Conservation (phyloP, 2,888 invertebrate genomes). For the Lasioglossum oenotherae region DNA sequence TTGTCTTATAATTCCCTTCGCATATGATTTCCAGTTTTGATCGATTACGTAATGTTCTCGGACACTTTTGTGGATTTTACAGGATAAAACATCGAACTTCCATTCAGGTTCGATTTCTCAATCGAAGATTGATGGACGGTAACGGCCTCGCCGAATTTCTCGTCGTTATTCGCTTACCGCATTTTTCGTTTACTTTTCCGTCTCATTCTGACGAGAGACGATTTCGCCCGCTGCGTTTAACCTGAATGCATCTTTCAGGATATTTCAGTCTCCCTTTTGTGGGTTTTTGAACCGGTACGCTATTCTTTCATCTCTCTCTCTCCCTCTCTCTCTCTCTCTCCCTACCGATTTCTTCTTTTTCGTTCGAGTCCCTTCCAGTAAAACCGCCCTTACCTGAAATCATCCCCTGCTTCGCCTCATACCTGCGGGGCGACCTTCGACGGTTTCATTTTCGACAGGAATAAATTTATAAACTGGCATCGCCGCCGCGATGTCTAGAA, state of each 20-base stretch:
- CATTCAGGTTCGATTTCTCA: constrained; percentile 28
- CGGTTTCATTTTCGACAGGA: constrained; percentile 40
- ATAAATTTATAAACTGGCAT: constrained; percentile 41
- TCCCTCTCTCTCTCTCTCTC: constrained; percentile 30
- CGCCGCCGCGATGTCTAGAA: not conserved
- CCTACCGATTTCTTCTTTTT: constrained; percentile 55
- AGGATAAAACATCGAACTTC: not conserved
- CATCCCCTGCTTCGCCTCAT: constrained; percentile 77
- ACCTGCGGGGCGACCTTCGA: constrained; percentile 63
- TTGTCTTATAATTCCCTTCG: not conserved
- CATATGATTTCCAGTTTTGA: not conserved
- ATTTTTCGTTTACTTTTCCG: constrained; percentile 36
- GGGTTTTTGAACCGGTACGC: constrained; percentile 81
- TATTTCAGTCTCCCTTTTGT: constrained; percentile 82
- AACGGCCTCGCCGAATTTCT: constrained; percentile 47
- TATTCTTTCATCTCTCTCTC: constrained; percentile 71
- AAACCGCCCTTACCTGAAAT: constrained; percentile 83
- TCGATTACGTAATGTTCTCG: not conserved
- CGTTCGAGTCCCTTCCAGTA: constrained; percentile 71
- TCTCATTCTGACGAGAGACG: constrained; percentile 63
- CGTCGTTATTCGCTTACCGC: constrained; percentile 10
- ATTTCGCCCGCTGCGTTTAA: constrained; percentile 80
- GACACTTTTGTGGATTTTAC: not conserved
- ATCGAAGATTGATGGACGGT: constrained; percentile 59
- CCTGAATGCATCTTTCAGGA: constrained; percentile 83